These are phyloP conservation scores for Acromyrmex charruanus DNA, from an alignment of 1,140 invertebrate genomes.

Conservation along the genomic window DNA sequence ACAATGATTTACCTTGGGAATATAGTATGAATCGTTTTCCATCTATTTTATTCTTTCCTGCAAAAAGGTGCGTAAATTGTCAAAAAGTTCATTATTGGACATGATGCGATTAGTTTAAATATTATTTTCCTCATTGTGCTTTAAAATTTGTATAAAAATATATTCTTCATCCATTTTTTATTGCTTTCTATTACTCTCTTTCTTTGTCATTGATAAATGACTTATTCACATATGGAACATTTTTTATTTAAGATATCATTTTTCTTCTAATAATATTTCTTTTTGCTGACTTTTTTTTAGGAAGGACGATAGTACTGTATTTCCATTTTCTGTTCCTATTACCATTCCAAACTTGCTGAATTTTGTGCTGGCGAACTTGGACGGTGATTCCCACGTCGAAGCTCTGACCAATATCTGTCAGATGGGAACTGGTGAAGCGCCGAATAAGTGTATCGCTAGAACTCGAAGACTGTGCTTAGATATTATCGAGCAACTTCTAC, in stretches of 20 bases:
- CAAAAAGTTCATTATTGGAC: not conserved
- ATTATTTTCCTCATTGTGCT: not conserved
- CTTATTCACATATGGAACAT: not conserved
- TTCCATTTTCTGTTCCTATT: conserved; percentile 88
- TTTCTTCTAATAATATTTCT: not conserved
- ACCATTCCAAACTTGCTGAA: conserved; percentile 90
- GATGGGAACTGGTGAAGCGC: conserved; percentile 76
- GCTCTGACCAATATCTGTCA: conserved; percentile 85
- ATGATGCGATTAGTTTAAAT: not conserved
- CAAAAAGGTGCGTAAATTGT: conserved; percentile 86
- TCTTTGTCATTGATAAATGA: conserved; percentile 30
- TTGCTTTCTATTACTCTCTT: not conserved
- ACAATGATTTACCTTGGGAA: conserved; percentile 94
- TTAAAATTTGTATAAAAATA: not conserved
- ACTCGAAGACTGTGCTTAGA: conserved; percentile 83
- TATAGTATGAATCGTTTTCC: conserved; percentile 92
- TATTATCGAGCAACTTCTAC: conserved; percentile 80
- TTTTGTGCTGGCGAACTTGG: conserved; percentile 91
- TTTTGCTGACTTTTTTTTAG: conserved; percentile 85
- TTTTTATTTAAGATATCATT: not conserved
- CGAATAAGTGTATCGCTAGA: conserved; percentile 81
- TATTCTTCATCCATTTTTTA: not conserved
- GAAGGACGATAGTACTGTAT: conserved; percentile 91
- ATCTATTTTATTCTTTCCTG: conserved; percentile 91
- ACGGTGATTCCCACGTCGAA: conserved; percentile 83